A percentile compares a stretch with the other conserved stretches of the same genome.
phyloP scores from a whole-genome alignment of 2,888 invertebrate species.

The Meloe dianella region DNA sequence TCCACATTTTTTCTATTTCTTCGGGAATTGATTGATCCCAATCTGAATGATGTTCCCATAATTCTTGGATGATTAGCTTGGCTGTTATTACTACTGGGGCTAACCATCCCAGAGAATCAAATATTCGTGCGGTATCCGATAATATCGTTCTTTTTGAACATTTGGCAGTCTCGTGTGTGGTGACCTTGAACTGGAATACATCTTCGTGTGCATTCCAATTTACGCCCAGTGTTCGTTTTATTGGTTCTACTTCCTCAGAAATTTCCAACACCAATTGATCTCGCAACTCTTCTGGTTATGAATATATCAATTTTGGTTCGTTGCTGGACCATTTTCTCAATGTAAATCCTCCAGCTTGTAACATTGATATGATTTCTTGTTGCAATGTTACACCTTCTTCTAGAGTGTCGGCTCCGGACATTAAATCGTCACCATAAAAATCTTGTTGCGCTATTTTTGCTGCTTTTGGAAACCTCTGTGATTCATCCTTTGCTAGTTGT shows the following conservation, averaged over 20 bases:
- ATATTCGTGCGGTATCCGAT: constrained; percentile 33
- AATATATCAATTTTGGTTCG: constrained; percentile 18
- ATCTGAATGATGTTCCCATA: constrained; percentile 25
- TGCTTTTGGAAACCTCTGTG: constrained; percentile 28
- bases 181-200: constrained; percentile 21
- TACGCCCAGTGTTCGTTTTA: constrained; percentile 16
- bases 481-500: constrained; percentile 32
- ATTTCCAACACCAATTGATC: constrained; percentile 20
- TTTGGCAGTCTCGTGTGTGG: neutral
- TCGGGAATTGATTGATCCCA: constrained; percentile 23
- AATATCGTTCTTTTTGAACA: constrained; percentile 40
- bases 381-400: constrained; percentile 21
- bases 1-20: constrained; percentile 16
- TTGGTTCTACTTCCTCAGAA: no score
- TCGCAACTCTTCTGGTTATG: constrained; percentile 2
- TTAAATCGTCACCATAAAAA: constrained; percentile 40
- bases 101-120: no score
- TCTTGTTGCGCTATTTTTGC: constrained; percentile 26
- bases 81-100: constrained; percentile 31
- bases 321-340: constrained; percentile 30
- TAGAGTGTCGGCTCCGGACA: constrained; percentile 23
- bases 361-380: constrained; percentile 10
- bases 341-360: constrained; percentile 19
- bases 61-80: constrained; percentile 39
- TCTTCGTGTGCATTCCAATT: constrained; percentile 22